Evolutionary conservation across 2,113 vertebrate species (phyloP).

Genomic region (Gracilinanus agilis): DNA sequence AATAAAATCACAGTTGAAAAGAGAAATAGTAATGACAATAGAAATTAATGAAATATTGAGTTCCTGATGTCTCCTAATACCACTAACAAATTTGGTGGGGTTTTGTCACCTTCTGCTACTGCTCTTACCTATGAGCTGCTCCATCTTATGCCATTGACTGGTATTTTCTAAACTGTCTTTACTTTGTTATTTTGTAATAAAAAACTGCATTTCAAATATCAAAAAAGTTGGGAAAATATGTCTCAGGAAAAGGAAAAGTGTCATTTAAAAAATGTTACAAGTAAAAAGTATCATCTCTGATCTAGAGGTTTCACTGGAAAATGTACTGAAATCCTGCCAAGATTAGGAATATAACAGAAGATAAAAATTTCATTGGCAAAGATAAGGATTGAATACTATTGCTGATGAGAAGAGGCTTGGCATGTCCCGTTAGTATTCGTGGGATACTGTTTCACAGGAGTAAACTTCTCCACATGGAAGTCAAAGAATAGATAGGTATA

Average conservation of each 20-base stretch:
- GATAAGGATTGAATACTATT: too few species aligned
- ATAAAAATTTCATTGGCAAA: too few species aligned
- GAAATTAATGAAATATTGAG: slow-evolving; percentile 91
- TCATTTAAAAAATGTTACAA: slow-evolving; percentile 64
- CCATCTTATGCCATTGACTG: slow-evolving; percentile 82
- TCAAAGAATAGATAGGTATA: not conserved
- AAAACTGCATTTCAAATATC: slow-evolving; percentile 71
- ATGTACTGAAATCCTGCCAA: not conserved
- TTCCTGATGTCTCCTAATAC: slow-evolving; percentile 97
- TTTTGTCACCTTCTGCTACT: slow-evolving; percentile 12
- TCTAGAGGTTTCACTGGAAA: not conserved
- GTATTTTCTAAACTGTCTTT: slow-evolving; percentile 82
- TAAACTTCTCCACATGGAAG: not conserved
- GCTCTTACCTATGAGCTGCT: slow-evolving; percentile 72
- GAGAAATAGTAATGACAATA: not conserved
- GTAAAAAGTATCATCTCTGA: not conserved
- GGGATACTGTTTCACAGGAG: too few species aligned
- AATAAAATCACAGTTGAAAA: not conserved
- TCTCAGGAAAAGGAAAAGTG: slow-evolving; percentile 84
- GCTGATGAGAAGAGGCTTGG: too few species aligned
- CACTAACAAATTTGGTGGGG: slow-evolving; percentile 93
- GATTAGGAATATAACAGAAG: not conserved
- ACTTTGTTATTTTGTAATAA: slow-evolving; percentile 82
- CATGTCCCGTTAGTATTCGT: too few species aligned
- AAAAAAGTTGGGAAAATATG: slow-evolving; percentile 46